Evolutionary conservation across 2,797 vertebrate species (phyloP), one percentile per base, ranked within the genome.

Genomic region (Gadopsis bispinosus): DNA sequence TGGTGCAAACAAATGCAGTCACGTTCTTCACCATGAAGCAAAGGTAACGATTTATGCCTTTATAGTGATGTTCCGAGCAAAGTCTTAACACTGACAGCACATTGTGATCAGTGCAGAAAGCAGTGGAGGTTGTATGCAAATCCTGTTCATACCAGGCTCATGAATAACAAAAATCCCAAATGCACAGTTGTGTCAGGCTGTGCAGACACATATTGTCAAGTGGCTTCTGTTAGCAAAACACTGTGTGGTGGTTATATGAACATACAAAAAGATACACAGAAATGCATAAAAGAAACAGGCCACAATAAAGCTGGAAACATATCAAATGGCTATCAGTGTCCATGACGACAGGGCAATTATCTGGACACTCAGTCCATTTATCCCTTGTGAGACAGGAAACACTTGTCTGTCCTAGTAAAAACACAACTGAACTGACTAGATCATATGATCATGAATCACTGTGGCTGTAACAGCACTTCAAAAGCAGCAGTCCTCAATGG

Each of bases 71-170:
- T 39, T 39, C 6, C 37, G 9, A 80, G 50, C 54, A 76, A 55
- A 63, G 62, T 22, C 59, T 61, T 39, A 47, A 31, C 47, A 53
- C 31, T 33, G 39, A 29, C 6, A 69, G 29, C 56, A 50, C 33
- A 66, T 91, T 86, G 88, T 93, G 90, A 91, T 77, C 35, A 39
- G 12, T 45, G 39, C 58, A 22, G 50, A 72, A 76, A 75, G 45
- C 75, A 56, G 22, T 5, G 41, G 39, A 37, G 62, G 47, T 29
- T 77, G 26, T 60, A 1, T 50, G 54, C 16, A 66, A 65, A 50
- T 69, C 22, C 29, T 50, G 29, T 2, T 73, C n/a, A 37, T 41
- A 56, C 12, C 19, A 12, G 29, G 45, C 11, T 75, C 20, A n/a
- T 77, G 48, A 79, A 77, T 69, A 56, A 69, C 43, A 26, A 31